Evolutionary conservation across 1,140 invertebrate species (phyloP).

Genomic region (Araneus ventricosus): DNA sequence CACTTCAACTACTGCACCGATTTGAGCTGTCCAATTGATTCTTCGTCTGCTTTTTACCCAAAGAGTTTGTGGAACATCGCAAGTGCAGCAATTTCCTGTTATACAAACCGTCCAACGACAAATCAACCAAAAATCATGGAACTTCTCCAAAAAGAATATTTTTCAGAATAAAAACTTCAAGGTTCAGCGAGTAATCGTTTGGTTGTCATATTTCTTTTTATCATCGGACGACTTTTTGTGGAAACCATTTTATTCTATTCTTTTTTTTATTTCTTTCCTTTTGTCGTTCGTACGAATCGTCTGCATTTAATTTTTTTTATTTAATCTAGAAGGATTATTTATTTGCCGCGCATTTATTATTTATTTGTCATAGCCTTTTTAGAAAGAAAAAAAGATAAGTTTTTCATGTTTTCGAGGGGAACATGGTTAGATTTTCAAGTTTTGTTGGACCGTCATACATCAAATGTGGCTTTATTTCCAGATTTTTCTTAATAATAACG

Average conservation of each 20-base stretch:
- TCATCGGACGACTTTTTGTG: conserved; percentile 40
- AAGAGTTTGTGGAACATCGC: background rate
- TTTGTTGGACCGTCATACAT: conserved; percentile 43
- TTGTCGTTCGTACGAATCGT: background rate
- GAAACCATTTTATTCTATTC: conserved; percentile 2
- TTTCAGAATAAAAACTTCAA: conserved; percentile 39
- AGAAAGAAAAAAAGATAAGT: background rate
- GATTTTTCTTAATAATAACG: conserved; percentile 49
- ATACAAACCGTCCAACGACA: conserved; percentile 37
- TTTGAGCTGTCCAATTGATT: conserved; percentile 68
- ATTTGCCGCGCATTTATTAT: background rate
- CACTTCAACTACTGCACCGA: conserved; percentile 59
- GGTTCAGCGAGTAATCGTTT: conserved; percentile 57
- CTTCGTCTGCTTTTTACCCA: conserved; percentile 52
- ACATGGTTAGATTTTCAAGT: conserved; percentile 53
- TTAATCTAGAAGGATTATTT: conserved; percentile 7
- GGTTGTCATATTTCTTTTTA: conserved; percentile 66
- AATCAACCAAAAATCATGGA: conserved; percentile 65
- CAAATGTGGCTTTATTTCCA: conserved; percentile 21
- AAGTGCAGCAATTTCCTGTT: conserved; percentile 50
- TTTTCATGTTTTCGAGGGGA: conserved; percentile 22
- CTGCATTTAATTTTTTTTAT: conserved; percentile 40
- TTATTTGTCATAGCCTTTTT: background rate
- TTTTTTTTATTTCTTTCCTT: conserved; percentile 28
- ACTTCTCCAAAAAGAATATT: conserved; percentile 35